These are phyloP conservation scores for Rhopilema esculentum DNA, from an alignment of 30 jellyfish, hydroid and myxozoan species.

Conservation along the genomic window DNA sequence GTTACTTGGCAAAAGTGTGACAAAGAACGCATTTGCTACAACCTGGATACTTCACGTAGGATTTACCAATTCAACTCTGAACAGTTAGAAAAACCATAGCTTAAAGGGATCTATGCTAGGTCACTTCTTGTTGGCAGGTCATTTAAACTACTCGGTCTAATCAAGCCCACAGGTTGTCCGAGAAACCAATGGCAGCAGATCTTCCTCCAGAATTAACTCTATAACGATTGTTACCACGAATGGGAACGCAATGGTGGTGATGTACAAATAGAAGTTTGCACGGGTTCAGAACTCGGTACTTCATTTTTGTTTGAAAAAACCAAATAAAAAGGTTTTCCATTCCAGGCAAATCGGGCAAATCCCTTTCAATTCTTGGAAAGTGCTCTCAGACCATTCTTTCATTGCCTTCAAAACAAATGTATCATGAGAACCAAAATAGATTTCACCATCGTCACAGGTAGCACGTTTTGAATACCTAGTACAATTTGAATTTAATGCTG, in stretches of 20 bases:
- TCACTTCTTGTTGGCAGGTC: too few relatives aligned
- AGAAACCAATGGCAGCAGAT: background rate
- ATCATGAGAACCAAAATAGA: conserved; percentile 79
- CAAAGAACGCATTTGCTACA: too few relatives aligned
- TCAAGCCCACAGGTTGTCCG: too few relatives aligned
- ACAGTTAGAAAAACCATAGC: too few relatives aligned
- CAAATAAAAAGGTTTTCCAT: conserved; percentile 62
- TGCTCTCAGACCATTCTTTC: background rate
- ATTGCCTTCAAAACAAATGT: conserved; percentile 56
- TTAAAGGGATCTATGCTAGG: too few relatives aligned
- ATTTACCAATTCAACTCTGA: too few relatives aligned
- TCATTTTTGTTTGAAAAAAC: conserved; percentile 28
- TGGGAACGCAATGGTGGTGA: conserved; percentile 80
- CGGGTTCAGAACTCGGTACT: conserved; percentile 68
- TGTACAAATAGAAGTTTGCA: conserved; percentile 61
- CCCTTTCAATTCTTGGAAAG: conserved; percentile 9
- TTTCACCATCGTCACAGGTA: too few relatives aligned
- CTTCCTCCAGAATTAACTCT: background rate
- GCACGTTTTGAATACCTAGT: background rate
- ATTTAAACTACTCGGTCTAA: too few relatives aligned
- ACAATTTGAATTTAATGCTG: conserved; percentile 11
- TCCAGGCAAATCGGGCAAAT: conserved; percentile 54
- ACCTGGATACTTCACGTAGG: too few relatives aligned
- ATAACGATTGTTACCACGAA: conserved; percentile 16
- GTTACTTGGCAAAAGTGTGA: too few relatives aligned